These are phyloP conservation scores for Ptilorrhoa leucosticta DNA, from an alignment of 2,113 vertebrate genomes.

Conservation along the genomic window DNA sequence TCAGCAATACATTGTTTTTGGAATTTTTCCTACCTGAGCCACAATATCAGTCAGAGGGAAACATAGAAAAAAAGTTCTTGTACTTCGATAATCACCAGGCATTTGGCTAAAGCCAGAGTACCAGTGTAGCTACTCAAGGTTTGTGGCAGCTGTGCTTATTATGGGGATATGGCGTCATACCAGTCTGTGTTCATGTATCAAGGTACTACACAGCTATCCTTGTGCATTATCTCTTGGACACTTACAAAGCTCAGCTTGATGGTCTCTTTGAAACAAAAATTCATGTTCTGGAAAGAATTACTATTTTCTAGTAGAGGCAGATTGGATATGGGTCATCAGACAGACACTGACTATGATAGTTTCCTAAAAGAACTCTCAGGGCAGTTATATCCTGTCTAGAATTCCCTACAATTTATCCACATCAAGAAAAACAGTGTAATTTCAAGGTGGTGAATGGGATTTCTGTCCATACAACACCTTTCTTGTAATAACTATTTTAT, in stretches of 20 bases:
- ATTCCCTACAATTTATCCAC: not conserved
- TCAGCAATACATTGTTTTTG: not conserved
- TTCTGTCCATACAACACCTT: not conserved
- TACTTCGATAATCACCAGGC: conserved; percentile 28
- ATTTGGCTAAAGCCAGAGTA: not conserved
- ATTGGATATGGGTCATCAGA: not conserved
- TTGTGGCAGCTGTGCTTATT: not conserved
- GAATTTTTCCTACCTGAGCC: conserved; percentile 20
- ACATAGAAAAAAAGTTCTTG: conserved; percentile 16
- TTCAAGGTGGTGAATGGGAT: not conserved
- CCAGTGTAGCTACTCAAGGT: not conserved
- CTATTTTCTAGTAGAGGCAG: not conserved
- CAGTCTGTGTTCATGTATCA: not conserved
- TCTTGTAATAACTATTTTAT: not conserved
- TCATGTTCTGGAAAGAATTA: not conserved
- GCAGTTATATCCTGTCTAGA: not conserved
- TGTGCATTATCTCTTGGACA: not conserved
- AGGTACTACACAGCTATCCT: not conserved
- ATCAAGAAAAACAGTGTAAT: not conserved
- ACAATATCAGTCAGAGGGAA: conserved; percentile 14
- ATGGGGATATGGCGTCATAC: not conserved
- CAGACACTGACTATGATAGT: not conserved
- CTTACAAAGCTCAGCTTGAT: not conserved
- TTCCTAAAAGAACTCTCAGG: not conserved
- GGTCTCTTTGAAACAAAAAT: not conserved